Evolutionary conservation across 2,888 invertebrate species (phyloP).

Genomic region (Frankliniella intonsa): DNA sequence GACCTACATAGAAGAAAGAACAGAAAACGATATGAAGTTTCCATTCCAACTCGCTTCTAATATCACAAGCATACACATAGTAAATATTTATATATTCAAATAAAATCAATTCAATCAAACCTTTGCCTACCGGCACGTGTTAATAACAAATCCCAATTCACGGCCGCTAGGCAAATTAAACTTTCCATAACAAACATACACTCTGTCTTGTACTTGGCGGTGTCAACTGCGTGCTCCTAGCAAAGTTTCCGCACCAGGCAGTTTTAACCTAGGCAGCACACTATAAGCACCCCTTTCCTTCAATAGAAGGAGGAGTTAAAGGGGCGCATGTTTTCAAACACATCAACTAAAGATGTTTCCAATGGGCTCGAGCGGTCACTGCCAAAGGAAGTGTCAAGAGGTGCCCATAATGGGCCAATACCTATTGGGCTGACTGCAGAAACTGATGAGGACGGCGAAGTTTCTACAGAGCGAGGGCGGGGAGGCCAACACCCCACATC

Average conservation of each 20-base stretch:
- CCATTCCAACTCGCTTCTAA: conserved; percentile 18
- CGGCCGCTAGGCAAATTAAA: not conserved
- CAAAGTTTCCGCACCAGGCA: conserved; percentile 2
- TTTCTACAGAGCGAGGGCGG: not conserved
- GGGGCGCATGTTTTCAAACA: not conserved
- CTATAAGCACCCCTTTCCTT: not conserved
- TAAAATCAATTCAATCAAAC: not conserved
- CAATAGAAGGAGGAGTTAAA: not conserved
- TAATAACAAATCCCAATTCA: not conserved
- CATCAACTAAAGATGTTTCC: not conserved
- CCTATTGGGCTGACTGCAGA: not conserved
- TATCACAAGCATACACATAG: conserved; percentile 9
- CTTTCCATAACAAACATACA: conserved; percentile 13
- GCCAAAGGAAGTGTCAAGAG: not conserved
- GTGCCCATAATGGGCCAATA: not conserved
- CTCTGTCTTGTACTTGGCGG: conserved; percentile 14
- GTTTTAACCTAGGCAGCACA: not conserved
- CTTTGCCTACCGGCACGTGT: not conserved
- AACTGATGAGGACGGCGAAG: not conserved
- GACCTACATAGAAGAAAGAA: not conserved
- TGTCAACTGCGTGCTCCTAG: not conserved
- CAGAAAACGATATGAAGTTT: conserved; percentile 7
- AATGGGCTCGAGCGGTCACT: not conserved
- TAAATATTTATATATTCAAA: conserved; percentile 3
- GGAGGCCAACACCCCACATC: not conserved